Evolutionary conservation across 2,113 vertebrate species (phyloP).

Genomic region (Alces alces): DNA sequence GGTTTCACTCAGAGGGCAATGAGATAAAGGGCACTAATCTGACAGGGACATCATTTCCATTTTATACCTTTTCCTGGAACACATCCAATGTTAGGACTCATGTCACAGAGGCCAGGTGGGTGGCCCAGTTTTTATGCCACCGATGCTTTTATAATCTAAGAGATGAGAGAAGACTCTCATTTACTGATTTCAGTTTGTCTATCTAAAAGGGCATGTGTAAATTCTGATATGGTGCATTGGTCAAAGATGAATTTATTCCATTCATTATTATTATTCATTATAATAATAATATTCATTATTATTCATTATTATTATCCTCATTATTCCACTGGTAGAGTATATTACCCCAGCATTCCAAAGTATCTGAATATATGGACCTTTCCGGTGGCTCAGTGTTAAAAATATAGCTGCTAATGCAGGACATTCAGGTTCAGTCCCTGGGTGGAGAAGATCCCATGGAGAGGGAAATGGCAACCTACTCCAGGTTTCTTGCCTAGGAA

Average conservation of each 20-base stretch:
- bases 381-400: no score
- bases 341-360: no score
- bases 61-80: neutral
- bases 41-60: neutral
- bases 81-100: neutral
- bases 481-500: no score
- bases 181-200: neutral
- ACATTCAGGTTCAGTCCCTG: no score
- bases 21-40: neutral
- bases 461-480: no score
- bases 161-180: neutral
- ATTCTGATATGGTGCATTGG: neutral
- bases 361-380: no score
- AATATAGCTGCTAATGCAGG: no score
- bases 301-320: no score
- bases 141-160: neutral
- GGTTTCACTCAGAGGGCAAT: neutral
- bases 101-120: neutral
- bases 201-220: neutral
- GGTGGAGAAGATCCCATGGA: no score
- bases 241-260: neutral
- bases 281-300: no score
- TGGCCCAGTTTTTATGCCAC: neutral
- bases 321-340: neutral
- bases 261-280: no score